Evolutionary conservation across 2,113 vertebrate species (phyloP), one percentile per base, ranked within the genome.

Genomic region (Nanger granti): DNA sequence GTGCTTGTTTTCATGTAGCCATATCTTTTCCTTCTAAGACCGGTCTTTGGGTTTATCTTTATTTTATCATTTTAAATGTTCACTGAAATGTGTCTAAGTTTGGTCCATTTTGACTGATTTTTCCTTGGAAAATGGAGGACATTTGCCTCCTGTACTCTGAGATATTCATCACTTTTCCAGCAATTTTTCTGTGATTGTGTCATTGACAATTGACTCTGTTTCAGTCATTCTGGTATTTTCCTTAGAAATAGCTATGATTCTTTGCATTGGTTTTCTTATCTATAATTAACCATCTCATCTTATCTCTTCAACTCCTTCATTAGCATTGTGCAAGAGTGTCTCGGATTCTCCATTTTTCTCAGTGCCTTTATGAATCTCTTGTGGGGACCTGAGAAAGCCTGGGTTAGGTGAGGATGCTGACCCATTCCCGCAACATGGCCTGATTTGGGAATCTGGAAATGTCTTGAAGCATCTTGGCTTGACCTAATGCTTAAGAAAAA

Each of bases 161-260:
- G 80, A n/a, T 20, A 73, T 28, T 55, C 37, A 34, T n/a, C 47
- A 84, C 0, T 0, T 37, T 89, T 92, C 79, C 49, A 73, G 88
- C 34, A 4, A 69, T 76, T 88, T 91, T 76, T 57, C 62, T 37
- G 8, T 88, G 60, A 89, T 87, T 22, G 66, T 85, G 69, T 12
- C 94, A 57, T 26, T 41, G 60, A 37, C 57, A 37, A 91, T 76
- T 76, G n/a, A 62, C 82, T 87, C 87, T 84, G 83, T 62, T 91
- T 96, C 5, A 54, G 37, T 34, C 22, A 54, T 64, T 89, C 31
- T 47, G 24, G 22, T 57, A 55, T 54, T 76, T 92, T 66, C 24
- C 34, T 55, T 60, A 41, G 64, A 82, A 94, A 60, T 57, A 24
- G 52, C 86, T 85, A 5, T 66, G 41, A 7, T 41, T 73, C 73